Conservation (phyloP, 2,113 vertebrate species). For the Vireo altiloquus region DNA sequence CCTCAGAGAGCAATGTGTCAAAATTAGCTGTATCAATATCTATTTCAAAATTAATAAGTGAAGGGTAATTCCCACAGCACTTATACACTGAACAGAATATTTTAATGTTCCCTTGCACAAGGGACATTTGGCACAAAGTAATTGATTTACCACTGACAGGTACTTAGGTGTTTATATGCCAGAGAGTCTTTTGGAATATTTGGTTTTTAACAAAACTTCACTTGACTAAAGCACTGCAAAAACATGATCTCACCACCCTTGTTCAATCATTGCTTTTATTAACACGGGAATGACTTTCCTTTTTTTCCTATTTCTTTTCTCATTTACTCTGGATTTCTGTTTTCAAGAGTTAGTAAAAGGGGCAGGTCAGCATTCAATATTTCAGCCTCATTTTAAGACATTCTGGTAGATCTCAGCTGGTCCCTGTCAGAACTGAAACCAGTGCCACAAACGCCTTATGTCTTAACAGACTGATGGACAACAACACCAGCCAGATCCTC, state of each 20-base stretch:
- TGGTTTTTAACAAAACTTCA: not conserved
- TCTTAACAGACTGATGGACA: not conserved
- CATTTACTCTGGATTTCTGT: not conserved
- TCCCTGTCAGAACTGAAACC: not conserved
- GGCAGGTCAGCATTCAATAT: not conserved
- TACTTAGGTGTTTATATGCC: not conserved
- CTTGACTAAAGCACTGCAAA: not conserved
- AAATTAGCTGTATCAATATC: not conserved
- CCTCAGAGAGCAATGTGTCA: not conserved
- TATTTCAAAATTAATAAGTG: not conserved
- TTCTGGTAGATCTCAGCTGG: not conserved
- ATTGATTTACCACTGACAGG: not conserved
- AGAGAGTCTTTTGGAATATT: not conserved
- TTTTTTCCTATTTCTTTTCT: not conserved
- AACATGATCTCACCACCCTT: not conserved
- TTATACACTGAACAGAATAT: not conserved
- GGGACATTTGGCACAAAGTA: not conserved
- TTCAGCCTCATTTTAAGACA: not conserved
- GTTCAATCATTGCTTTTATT: not conserved
- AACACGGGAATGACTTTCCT: not conserved
- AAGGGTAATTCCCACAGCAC: not conserved
- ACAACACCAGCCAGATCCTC: not conserved
- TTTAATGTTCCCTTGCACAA: not conserved
- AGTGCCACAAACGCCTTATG: not conserved
- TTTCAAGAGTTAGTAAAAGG: not conserved